Evolutionary conservation across 1,140 invertebrate species (phyloP), one percentile per base, ranked within the genome.

Genomic region (Lasioglossum baleicum): DNA sequence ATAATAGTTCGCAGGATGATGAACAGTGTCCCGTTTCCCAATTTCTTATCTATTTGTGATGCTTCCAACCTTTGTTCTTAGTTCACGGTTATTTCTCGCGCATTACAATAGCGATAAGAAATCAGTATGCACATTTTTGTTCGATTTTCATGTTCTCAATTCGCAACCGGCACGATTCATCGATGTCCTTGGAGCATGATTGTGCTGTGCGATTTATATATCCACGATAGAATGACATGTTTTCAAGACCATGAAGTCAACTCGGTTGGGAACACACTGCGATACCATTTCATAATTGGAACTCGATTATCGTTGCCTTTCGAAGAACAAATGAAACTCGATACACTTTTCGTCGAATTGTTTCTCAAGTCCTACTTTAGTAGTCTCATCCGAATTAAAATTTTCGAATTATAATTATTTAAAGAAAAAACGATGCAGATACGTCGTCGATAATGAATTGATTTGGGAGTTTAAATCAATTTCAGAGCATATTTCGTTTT

Each of bases 101-200:
- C n/a, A 17, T 61, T 35, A 15, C 20, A 56, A 48, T 22, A 63
- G 3, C 15, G 10, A 31, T 22, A 40, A 77, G 17, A 64, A 71
- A 64, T 71, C 48, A 20, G 26, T 70, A 71, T n/a, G 17, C 53
- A 31, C 26, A 78, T 15, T 69, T 72, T 0, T 15, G 31, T 72
- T 73, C 35, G 65, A 78, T 72, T 72, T 48, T 58, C 70, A 73
- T 42, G 61, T 79, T 79, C 65, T 79, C 48, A 15, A 73, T 58
- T 79, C 70, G 20, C 65, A 69, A 79, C 69, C 73, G 22, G 61
- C n/a, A 11, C 51, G 51, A 79, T 73, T 79, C 73, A 66, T 73
- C 61, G 70, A 22, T 31, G 76, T 73, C 76, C 76, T 73, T 79
- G 76, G 20, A 48, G 13, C 22, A 65, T 61, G 61, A 13, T 65